phyloP scores from a whole-genome alignment of 2,797 vertebrate genomes.

The Siniperca scherzeri region DNA sequence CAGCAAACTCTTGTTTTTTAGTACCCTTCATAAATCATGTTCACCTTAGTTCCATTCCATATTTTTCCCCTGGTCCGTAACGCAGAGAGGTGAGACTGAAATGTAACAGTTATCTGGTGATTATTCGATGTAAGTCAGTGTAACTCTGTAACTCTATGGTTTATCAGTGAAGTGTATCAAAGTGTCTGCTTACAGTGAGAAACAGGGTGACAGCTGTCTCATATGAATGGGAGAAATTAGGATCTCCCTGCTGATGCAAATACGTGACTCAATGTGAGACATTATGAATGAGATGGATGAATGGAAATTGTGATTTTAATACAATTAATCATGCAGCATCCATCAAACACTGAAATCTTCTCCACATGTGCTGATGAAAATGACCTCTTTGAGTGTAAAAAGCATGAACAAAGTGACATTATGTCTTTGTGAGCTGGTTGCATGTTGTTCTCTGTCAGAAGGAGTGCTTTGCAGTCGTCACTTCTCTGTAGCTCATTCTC shows the following conservation, averaged over 20 bases:
- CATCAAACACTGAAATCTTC: conserved; percentile 3
- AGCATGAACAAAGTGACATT: neutral
- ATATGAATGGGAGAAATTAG: neutral
- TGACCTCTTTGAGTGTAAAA: neutral
- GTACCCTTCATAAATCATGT: too few relatives aligned
- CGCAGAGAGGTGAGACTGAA: neutral
- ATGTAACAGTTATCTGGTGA: neutral
- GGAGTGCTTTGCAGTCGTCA: neutral
- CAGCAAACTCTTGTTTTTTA: too few relatives aligned
- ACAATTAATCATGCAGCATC: neutral
- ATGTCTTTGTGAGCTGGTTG: neutral
- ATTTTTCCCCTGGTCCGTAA: too few relatives aligned
- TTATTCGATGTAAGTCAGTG: neutral
- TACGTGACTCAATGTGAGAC: neutral
- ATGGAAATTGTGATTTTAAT: conserved; percentile 11
- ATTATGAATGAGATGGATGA: conserved; percentile 1
- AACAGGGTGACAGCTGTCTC: neutral
- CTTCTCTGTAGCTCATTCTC: conserved; percentile 10
- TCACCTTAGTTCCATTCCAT: too few relatives aligned
- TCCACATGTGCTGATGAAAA: conserved; percentile 14
- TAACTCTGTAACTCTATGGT: too few relatives aligned
- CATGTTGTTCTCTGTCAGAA: neutral
- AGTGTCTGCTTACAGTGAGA: neutral
- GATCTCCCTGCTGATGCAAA: conserved; percentile 10
- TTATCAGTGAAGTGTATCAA: neutral